Base-by-base conservation (phyloP, 2,113 vertebrate species). In the Blennius ocellaris region DNA sequence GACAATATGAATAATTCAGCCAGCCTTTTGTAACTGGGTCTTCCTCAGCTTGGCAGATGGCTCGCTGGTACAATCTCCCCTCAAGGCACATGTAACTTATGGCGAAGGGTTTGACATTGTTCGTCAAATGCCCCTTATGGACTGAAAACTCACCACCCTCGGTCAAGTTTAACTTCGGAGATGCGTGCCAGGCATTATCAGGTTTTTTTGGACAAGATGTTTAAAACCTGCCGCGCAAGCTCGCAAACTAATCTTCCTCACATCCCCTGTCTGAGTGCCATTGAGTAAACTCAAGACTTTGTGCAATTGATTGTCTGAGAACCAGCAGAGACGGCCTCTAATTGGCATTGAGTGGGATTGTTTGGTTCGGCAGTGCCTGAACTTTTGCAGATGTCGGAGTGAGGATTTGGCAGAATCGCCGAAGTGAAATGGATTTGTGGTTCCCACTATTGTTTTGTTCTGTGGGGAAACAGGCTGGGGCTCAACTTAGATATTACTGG, bases 31-130 rank as follows among this genome's bases (percentile, higher is more conserved):
- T 76, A 73, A 65, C 38, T 81, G 62, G 77, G 78, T 70, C 71
- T 70, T 54, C 41, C 55, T 77, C 52, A 64, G 2, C 40, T 76
- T 83, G 54, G 55, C 86, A 86, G 80, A 88, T 89, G 86, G 86
- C 41, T 74, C 58, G 41, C 17, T 55, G 40, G 43, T 74, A 48
- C 47, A 51, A 55, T 56, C 47, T 67, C 12, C 65, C 81, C 78
- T 69, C 12, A 65, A 79, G 66, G 74, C 78, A 52, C 50, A 45
- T 73, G 74, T 56, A 75, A 59, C 78, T 75, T 77, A 82, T 71
- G 84, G 76, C 56, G 59, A 83, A 85, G 73, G 54, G 48, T 44
- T 40, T 74, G 60, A 80, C 73, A 65, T 60, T 66, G 60, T 71
- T 66, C 60, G 60, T 86, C 84, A 86, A 86, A 78, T 83, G 81